Conservation (phyloP, 1,140 invertebrate species). For the Probaryconus sp. region DNA sequence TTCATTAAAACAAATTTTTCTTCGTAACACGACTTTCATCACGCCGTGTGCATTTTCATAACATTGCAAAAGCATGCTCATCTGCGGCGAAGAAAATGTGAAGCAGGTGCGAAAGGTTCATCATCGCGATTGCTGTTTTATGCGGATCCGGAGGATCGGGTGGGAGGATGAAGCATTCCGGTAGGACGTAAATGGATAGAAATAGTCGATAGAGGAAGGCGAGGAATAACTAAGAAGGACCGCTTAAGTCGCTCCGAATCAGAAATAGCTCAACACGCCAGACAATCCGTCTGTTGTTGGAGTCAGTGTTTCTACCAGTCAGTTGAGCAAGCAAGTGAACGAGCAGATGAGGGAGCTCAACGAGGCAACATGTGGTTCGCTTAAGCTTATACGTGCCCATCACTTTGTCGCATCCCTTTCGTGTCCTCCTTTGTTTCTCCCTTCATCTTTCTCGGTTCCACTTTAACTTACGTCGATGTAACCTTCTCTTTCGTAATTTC, state of each 20-base stretch:
- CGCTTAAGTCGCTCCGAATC: conserved; percentile 32
- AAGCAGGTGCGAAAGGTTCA: conserved; percentile 43
- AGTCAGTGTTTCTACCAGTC: conserved; percentile 25
- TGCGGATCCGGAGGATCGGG: conserved; percentile 18
- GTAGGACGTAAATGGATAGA: conserved; percentile 24
- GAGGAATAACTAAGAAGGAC: conserved; percentile 37
- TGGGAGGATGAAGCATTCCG: conserved; percentile 1
- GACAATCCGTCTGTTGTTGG: conserved; percentile 56
- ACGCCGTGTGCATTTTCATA: background rate
- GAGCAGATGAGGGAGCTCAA: conserved; percentile 31
- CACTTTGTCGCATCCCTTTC: conserved; percentile 48
- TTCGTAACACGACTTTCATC: no score
- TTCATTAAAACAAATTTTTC: no score
- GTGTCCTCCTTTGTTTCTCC: background rate
- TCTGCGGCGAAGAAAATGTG: conserved; percentile 13
- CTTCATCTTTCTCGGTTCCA: conserved; percentile 4
- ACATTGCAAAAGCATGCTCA: conserved; percentile 13
- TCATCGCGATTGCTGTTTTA: conserved; percentile 48
- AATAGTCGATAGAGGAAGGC: conserved; percentile 31
- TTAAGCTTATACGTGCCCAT: conserved; percentile 62
- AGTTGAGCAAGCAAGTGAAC: conserved; percentile 30
- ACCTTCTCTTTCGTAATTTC: conserved; percentile 25
- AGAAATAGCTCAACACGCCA: conserved; percentile 56
- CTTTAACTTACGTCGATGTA: conserved; percentile 20
- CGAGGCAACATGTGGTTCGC: conserved; percentile 69